Evolutionary conservation across 2,888 invertebrate genomes (phyloP), one percentile per base, ranked within the genome.

Genomic region (Folsomia manolachei): DNA sequence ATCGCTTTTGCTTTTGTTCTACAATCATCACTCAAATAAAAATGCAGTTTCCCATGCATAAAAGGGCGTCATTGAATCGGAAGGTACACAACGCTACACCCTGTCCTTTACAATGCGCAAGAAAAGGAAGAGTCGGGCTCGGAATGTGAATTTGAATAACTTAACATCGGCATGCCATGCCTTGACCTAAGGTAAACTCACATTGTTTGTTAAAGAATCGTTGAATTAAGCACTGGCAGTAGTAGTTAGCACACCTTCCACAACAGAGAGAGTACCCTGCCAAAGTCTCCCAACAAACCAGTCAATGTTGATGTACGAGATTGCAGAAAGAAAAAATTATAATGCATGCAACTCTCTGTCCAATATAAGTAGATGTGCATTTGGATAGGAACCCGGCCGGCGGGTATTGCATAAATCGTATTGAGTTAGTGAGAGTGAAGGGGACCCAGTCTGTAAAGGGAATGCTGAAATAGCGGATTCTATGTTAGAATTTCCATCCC

Each of bases 21-120:
- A 26, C 60, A 25, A 67, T 67, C 67, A 60, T 67, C 67, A 67
- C 67, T 67, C 60, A 60, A n/a, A n/a, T 67, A 67, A 67, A 67
- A 67, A 67, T 67, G n/a, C 27, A 27, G 18, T 67, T 67, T 67
- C 67, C 67, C 67, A 67, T 67, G 56, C 67, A 67, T 18, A n/a
- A 21, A 18, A 19, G 19, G 18, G 21, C 18, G 19, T 56, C 56
- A 56, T 56, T 56, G 56, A 56, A 56, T 51, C 51, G 51, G 18
- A 51, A 51, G 51, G 51, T 51, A 18, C 51, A n/a, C n/a, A n/a
- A n/a, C n/a, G n/a, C n/a, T n/a, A n/a, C n/a, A n/a, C n/a, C n/a
- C n/a, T n/a, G n/a, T n/a, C n/a, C n/a, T n/a, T n/a, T n/a, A n/a
- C n/a, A n/a, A n/a, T n/a, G n/a, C n/a, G n/a, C n/a, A 39, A 56